Evolutionary conservation across 2,113 vertebrate species (phyloP), one percentile per base, ranked within the genome.

Genomic region (Zosterops borbonicus): DNA sequence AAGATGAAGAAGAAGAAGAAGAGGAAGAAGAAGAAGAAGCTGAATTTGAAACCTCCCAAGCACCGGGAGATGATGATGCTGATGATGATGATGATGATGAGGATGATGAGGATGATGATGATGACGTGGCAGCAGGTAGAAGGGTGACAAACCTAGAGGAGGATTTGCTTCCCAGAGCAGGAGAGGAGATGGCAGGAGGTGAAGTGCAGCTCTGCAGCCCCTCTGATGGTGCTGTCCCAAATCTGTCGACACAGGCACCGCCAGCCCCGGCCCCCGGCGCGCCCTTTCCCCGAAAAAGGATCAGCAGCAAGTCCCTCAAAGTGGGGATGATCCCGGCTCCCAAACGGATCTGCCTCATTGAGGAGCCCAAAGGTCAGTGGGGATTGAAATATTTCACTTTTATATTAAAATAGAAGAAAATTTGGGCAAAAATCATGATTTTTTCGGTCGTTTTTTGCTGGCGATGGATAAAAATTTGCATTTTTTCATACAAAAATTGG

Each of bases 261-360:
- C 47, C 47, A 9, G 11, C 90, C 37, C 44, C 96, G 27, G 74
- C 86, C 33, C 82, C 90, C 5, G 94, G 97, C 65, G 44, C 91
- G 75, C 95, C 75, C 24, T 97, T 98, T 28, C 97, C 97, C 44
- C 97, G 98, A 79, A 98, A 98, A 22, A 7, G 71, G 4, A 24
- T 55, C 76, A 79, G 62, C 76, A 65, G 60, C 46, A 47, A 49
- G 22, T 23, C 76, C 24, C 76, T 78, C 11, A 64, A 42, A 22
- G 47, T 78, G 3, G 75, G 75, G 5, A 5, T 78, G 75, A 78
- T 64, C 75, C 75, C 59, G 2, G 75, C 75, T 9, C 12, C 59
- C 59, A 78, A 78, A 12, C 3, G 75, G 35, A 20, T 78, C 75
- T 78, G 75, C 75, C 75, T 77, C 29, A 63, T 77, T 1, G 29